Percentiles rank a stretch among this genome's conserved stretches.
Evolutionary conservation across 2,797 vertebrate genomes (phyloP).

Genomic region (Triplophysa bombifrons): DNA sequence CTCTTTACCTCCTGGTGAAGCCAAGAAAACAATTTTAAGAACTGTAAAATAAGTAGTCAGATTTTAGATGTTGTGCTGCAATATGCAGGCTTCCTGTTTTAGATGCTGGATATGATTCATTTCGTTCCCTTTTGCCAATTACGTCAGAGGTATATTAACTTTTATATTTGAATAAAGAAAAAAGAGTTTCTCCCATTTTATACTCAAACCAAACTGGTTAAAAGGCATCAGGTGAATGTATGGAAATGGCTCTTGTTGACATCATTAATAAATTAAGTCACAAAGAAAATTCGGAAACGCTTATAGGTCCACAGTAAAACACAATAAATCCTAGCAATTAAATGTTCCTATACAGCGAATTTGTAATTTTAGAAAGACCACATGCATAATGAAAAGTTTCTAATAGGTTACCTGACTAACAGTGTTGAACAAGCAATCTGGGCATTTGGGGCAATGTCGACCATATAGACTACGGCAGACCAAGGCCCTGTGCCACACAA

Average conservation of each 20-base stretch:
- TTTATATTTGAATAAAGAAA: neutral
- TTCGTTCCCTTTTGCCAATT: too few species aligned
- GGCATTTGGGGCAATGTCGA: too few species aligned
- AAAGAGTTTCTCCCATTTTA: constrained; percentile 4
- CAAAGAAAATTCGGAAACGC: constrained; percentile 15
- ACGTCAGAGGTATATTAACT: neutral
- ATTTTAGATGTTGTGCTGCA: neutral
- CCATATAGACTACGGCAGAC: too few species aligned
- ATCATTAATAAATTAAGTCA: neutral
- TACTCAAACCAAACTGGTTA: constrained; percentile 29
- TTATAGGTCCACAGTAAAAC: neutral
- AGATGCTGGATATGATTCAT: too few species aligned
- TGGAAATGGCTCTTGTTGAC: constrained; percentile 39
- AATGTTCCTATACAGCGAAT: neutral
- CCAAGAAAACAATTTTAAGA: neutral
- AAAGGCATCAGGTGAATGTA: constrained; percentile 25
- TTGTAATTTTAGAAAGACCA: too few species aligned
- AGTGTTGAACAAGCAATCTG: too few species aligned
- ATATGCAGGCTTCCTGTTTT: neutral
- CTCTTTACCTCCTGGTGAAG: too few species aligned
- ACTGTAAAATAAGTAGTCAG: neutral
- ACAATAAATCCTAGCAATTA: neutral
- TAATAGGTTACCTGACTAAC: too few species aligned
- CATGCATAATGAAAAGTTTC: too few species aligned
- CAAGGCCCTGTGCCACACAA: too few species aligned